Conservation (phyloP, 1,140 invertebrate species). For the Listronotus bonariensis region DNA sequence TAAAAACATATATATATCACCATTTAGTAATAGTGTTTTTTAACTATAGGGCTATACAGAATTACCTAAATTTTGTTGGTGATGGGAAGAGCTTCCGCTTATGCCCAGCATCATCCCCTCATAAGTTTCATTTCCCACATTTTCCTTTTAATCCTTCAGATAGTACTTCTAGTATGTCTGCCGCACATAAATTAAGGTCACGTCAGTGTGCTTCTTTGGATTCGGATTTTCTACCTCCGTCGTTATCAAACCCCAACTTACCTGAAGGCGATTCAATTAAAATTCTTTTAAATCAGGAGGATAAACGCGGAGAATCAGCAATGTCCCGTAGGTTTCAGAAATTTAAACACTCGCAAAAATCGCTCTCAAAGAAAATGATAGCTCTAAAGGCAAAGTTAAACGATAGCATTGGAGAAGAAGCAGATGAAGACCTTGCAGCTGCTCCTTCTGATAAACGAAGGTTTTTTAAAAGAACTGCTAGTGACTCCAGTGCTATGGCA, state of each 20-base stretch:
- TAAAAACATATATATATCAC: no score
- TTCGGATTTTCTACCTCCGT: constrained; percentile 20
- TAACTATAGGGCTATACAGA: constrained; percentile 48
- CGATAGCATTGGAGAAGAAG: constrained; percentile 55
- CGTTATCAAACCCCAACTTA: constrained; percentile 39
- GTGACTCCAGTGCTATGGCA: constrained; percentile 65
- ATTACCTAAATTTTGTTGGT: constrained; percentile 54
- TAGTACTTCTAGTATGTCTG: constrained; percentile 14
- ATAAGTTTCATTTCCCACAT: constrained; percentile 25
- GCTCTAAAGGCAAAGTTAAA: constrained; percentile 56
- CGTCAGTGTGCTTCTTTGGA: constrained; percentile 27
- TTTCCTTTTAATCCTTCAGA: constrained; percentile 26
- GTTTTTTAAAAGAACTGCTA: constrained; percentile 60
- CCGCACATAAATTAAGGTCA: constrained; percentile 31
- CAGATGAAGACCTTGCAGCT: constrained; percentile 38
- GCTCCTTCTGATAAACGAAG: constrained; percentile 43
- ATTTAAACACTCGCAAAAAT: constrained; percentile 60
- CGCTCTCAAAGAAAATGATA: constrained; percentile 60
- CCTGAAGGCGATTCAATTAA: constrained; percentile 53
- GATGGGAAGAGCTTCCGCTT: constrained; percentile 51
- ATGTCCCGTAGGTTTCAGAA: constrained; percentile 61
- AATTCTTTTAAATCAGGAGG: constrained; percentile 61
- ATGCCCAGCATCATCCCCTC: constrained; percentile 30
- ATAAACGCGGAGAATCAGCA: constrained; percentile 59
- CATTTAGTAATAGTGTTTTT: constrained; percentile 24